Base-by-base conservation (phyloP, 2,113 vertebrate species). In the Mormyrus iriodes region DNA sequence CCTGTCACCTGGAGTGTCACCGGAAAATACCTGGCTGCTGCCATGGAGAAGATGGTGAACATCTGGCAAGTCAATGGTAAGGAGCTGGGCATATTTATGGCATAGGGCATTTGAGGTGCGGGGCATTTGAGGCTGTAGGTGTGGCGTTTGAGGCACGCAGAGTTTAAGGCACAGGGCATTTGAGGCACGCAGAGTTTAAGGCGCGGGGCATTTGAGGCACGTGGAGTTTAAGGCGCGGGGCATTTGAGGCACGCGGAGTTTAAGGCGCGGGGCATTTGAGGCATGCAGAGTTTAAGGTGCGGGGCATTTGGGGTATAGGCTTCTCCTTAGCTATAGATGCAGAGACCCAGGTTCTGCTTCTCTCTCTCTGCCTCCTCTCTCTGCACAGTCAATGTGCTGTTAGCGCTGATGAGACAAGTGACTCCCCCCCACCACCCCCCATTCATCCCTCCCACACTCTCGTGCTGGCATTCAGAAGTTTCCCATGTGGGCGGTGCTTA, bases 61-160 rank as follows among this genome's bases (percentile, higher is more conserved):
- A 98, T 99, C 90, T 99, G 98, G 98, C 98, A 99, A 93, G 97
- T 99, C 89, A 99, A 98, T 49, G 98, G 98, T 99, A 95, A 82
- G 94, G 46, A 53, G 49, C 35, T 15, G 79, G 39, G 3, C 19
- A 1, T 82, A 17, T 12, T 39, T 53, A 21, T 79, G 24, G n/a
- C 61, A 12, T 13, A 12, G 61, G 61, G 61, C 8, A 1, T n/a
- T 61, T 61, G 0, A n/a, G 58, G 58, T 27, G 0, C 24, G 55
- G 55, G 55, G n/a, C 10, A 9, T 27, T 65, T 65, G n/a, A 65
- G 58, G 58, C 58, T n/a, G n/a, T n/a, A n/a, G n/a, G 27, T 0
- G 51, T 12, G 15, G 51, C 13, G 51, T 52, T 52, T 52, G 3
- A 52, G 51, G 51, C 2, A 2, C 13, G 1, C 10, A 12, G 12